phyloP scores from a whole-genome alignment of 2,888 invertebrate genomes.

The Harpagoxenus sublaevis region DNA sequence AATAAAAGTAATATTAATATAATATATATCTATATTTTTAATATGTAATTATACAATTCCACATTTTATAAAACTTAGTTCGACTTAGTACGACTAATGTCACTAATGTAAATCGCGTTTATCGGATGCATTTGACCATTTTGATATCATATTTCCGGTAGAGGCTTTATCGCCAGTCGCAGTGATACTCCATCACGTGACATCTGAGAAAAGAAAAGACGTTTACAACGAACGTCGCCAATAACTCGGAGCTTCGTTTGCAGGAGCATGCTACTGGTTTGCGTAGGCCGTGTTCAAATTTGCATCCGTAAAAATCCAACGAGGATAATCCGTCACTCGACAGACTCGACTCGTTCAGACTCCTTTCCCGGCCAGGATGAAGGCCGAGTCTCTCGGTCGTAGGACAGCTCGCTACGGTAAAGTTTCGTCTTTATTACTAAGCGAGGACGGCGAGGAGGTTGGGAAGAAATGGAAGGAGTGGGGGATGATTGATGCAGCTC shows the following conservation, averaged over 20 bases:
- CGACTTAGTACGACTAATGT: neutral
- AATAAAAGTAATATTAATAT: neutral
- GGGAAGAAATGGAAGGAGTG: constrained; percentile 27
- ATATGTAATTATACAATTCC: neutral
- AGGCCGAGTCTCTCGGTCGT: constrained; percentile 10
- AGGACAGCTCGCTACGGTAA: constrained; percentile 37
- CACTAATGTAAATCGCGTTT: neutral
- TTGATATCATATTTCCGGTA: constrained; percentile 8
- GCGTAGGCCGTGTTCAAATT: constrained; percentile 51
- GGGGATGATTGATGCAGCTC: constrained; percentile 68
- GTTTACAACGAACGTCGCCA: constrained; percentile 14
- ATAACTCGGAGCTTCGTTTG: constrained; percentile 26
- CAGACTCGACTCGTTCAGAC: constrained; percentile 11
- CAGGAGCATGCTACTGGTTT: constrained; percentile 55
- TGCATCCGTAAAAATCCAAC: constrained; percentile 56
- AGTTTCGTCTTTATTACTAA: constrained; percentile 79
- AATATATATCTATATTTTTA: neutral
- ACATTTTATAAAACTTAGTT: neutral
- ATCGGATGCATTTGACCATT: neutral
- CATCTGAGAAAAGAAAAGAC: neutral
- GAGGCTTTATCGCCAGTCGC: constrained; percentile 14
- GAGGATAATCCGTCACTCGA: constrained; percentile 59
- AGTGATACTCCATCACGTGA: constrained; percentile 4
- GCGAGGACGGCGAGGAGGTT: constrained; percentile 27
- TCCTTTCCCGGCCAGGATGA: constrained; percentile 3